A percentile compares a stretch with the other conserved stretches of the same genome.
phyloP scores from a whole-genome alignment of 92 coral and sea anemone genomes.

The Chrysogorgia sp. region DNA sequence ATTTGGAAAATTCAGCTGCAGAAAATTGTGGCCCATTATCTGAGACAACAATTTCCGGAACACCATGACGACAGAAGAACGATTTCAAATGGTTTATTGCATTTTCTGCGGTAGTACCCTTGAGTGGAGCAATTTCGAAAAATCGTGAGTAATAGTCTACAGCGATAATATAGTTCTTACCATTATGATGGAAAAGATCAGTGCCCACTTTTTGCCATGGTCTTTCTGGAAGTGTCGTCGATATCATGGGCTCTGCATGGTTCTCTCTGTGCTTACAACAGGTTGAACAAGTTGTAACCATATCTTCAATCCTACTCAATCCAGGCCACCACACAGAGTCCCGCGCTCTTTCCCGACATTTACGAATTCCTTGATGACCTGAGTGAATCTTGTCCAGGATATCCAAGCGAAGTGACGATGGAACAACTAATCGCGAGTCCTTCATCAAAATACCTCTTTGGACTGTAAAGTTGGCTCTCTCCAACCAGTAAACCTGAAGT shows the following conservation, averaged over 20 bases:
- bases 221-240: constrained; percentile 18
- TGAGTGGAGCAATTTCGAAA: no score
- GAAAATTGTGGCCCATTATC: constrained; percentile 13
- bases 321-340: constrained; percentile 32
- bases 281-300: constrained; percentile 29
- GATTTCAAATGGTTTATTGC: no score
- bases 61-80: no score
- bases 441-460: constrained; percentile 62
- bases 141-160: constrained; percentile 5
- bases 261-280: constrained; percentile 12
- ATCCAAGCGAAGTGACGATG: background rate
- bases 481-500: constrained; percentile 43
- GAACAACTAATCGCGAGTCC: constrained; percentile 23
- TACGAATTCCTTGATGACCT: background rate
- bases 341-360: constrained; percentile 4
- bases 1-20: background rate
- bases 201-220: constrained; percentile 32
- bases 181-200: constrained; percentile 28
- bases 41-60: background rate
- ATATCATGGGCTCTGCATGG: constrained; percentile 16
- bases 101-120: no score
- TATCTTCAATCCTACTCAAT: no score
- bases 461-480: constrained; percentile 27
- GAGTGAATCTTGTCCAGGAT: no score
- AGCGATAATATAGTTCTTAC: background rate